Conservation (phyloP, 2,888 invertebrate species). For the Aplocera efformata region DNA sequence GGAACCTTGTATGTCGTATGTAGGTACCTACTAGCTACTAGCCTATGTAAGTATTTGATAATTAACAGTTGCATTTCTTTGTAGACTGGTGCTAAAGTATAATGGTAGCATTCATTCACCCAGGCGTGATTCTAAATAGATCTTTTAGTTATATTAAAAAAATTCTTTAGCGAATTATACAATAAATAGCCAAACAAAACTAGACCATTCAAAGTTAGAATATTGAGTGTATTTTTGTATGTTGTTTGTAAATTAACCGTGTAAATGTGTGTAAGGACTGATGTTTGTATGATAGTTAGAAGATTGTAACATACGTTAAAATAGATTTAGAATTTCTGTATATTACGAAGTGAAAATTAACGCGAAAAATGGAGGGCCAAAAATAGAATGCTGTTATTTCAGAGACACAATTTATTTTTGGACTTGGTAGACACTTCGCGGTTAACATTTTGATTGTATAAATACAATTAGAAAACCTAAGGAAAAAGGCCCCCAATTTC, state of each 20-base stretch:
- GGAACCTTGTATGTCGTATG: no score
- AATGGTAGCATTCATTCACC: no score
- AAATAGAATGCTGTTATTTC: slow-evolving; percentile 12
- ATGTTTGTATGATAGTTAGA: slow-evolving; percentile 16
- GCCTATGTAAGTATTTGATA: no score
- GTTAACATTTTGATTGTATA: slow-evolving; percentile 3
- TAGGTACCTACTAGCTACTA: no score
- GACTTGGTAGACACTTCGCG: neutral
- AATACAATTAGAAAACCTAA: slow-evolving; percentile 1
- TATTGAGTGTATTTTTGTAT: slow-evolving; percentile 59
- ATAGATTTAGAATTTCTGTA: slow-evolving; percentile 18
- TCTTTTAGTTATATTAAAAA: neutral
- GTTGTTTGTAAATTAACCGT: slow-evolving; percentile 44
- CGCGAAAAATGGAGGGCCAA: slow-evolving; percentile 15
- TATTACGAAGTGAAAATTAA: slow-evolving; percentile 13
- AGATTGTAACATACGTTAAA: slow-evolving; percentile 19
- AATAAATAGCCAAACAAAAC: slow-evolving; percentile 22
- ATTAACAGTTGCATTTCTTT: no score
- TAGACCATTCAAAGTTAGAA: slow-evolving; percentile 14
- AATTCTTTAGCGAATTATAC: slow-evolving; percentile 5
- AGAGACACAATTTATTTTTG: slow-evolving; percentile 6
- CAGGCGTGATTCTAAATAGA: no score
- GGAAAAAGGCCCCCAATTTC: slow-evolving; percentile 12
- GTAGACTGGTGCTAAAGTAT: slow-evolving; percentile 1
- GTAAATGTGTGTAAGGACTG: slow-evolving; percentile 21